Evolutionary conservation across 2,888 invertebrate genomes (phyloP).

Genomic region (Pterobdella sp.): DNA sequence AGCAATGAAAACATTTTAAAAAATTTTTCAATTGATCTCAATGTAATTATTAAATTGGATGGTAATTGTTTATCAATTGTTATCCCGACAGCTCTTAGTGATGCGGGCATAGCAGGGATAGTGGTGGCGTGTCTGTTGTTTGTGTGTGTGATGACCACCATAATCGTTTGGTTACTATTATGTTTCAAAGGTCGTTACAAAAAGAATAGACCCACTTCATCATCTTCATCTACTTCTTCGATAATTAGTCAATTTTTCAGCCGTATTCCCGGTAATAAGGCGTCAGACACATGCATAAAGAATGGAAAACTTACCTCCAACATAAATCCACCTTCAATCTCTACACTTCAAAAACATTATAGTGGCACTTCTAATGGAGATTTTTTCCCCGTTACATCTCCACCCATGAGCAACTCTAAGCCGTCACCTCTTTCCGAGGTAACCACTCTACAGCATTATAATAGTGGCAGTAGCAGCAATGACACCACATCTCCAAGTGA

Average conservation of each 20-base stretch:
- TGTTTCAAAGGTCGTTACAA: slow-evolving; percentile 3
- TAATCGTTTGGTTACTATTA: neutral
- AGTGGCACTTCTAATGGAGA: neutral
- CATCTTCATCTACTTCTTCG: slow-evolving; percentile 1
- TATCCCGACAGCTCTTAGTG: too few species aligned
- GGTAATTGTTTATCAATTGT: too few species aligned
- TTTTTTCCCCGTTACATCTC: slow-evolving; percentile 1
- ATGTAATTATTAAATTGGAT: too few species aligned
- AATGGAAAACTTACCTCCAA: neutral
- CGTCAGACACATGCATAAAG: slow-evolving; percentile 1
- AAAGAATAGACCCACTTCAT: neutral
- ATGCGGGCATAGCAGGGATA: neutral
- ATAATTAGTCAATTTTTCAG: slow-evolving; percentile 5
- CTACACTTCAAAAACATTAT: slow-evolving; percentile 2
- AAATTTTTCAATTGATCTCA: too few species aligned
- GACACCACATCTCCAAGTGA: slow-evolving; percentile 4
- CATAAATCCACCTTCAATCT: slow-evolving; percentile 1
- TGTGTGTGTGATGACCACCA: neutral
- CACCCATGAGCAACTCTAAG: neutral
- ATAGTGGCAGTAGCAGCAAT: slow-evolving; percentile 4
- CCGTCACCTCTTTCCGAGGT: slow-evolving; percentile 10
- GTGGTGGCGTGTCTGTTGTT: neutral
- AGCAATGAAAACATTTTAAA: too few species aligned
- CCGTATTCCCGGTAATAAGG: neutral
- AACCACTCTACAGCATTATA: neutral